Conservation (phyloP, 1,140 invertebrate genomes). For the Planococcus citri region DNA sequence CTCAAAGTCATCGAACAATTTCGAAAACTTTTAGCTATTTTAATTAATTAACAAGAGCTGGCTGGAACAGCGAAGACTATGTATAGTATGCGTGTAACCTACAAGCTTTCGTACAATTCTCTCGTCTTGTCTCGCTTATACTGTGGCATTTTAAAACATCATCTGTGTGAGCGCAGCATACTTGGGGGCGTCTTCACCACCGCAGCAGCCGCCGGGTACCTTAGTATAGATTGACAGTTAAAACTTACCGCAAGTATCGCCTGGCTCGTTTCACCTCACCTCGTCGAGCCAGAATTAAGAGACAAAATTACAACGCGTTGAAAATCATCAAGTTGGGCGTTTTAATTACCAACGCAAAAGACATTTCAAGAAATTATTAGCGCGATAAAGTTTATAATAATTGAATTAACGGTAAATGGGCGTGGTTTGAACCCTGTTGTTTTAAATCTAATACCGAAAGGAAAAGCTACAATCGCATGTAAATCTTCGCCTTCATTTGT, state of each 20-base stretch:
- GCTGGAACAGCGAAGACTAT: background rate
- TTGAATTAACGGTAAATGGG: conserved; percentile 14
- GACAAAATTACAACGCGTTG: conserved; percentile 3
- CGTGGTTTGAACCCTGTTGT: conserved; percentile 3
- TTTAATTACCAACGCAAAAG: conserved; percentile 18
- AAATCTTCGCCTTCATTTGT: conserved; percentile 20
- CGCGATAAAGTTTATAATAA: conserved; percentile 20
- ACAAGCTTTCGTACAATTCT: too few species aligned
- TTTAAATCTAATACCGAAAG: conserved; percentile 18
- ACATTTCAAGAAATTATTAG: conserved; percentile 20
- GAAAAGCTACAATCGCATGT: conserved; percentile 14
- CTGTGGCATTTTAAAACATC: too few species aligned
- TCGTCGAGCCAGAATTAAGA: background rate
- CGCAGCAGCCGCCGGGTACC: too few species aligned
- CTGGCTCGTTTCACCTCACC: background rate
- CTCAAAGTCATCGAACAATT: background rate
- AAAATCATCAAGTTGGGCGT: conserved; percentile 9
- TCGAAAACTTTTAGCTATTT: background rate
- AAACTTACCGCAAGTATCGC: too few species aligned
- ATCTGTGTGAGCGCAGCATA: too few species aligned
- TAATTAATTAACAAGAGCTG: background rate
- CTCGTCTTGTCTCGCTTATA: too few species aligned
- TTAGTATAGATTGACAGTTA: too few species aligned
- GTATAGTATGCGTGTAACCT: background rate
- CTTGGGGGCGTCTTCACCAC: too few species aligned